phyloP scores from a whole-genome alignment of 1,140 invertebrate genomes.

The Hypothenemus hampei region DNA sequence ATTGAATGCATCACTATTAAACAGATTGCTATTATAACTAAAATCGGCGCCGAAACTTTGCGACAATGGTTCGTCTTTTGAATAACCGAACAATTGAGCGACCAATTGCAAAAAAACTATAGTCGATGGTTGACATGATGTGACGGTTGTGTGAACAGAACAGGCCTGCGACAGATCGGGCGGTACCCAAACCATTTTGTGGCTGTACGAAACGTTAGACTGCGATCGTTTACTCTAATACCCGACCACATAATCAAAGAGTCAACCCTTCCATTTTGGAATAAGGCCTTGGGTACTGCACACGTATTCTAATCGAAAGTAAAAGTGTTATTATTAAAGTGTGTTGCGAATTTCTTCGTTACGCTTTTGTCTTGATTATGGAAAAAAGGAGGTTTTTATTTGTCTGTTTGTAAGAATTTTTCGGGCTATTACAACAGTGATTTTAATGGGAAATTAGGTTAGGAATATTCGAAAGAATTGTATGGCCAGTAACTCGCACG shows the following conservation, averaged over 20 bases:
- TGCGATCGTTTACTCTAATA: background rate
- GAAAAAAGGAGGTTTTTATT: background rate
- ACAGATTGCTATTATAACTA: conserved; percentile 14
- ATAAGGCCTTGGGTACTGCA: conserved; percentile 1
- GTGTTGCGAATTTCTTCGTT: conserved; percentile 28
- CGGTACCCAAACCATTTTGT: conserved; percentile 54
- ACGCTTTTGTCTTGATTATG: conserved; percentile 16
- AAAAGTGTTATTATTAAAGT: conserved; percentile 22
- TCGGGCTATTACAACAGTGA: too few species aligned
- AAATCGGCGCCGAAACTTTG: conserved; percentile 1
- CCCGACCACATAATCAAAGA: too few species aligned
- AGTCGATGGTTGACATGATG: conserved; percentile 53
- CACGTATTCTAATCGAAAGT: conserved; percentile 16
- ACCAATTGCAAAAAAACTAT: conserved; percentile 55
- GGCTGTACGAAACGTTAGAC: background rate
- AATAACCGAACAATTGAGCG: conserved; percentile 53
- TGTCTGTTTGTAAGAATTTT: too few species aligned
- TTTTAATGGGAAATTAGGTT: too few species aligned
- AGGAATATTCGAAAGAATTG: too few species aligned
- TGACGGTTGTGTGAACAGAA: conserved; percentile 47
- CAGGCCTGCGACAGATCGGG: conserved; percentile 53
- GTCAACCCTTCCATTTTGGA: conserved; percentile 12
- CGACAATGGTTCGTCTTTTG: conserved; percentile 42
- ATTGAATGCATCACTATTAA: background rate
- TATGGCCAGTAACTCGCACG: too few species aligned